Base-by-base conservation (phyloP, 2,888 invertebrate genomes). In the Hymenopus coronatus region DNA sequence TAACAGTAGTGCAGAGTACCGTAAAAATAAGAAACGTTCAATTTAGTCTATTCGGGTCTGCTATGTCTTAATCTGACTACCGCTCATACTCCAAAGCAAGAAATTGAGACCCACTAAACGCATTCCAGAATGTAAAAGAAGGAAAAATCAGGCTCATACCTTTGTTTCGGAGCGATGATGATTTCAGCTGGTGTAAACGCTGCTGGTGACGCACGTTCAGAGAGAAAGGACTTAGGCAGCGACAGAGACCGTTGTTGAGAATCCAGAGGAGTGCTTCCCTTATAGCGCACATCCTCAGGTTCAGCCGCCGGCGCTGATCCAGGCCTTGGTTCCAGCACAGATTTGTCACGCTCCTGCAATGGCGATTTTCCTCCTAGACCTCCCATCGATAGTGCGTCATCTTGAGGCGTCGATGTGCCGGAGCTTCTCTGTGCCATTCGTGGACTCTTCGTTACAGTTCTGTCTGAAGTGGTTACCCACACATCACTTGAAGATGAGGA, bases 401-500 rank as follows among this genome's bases (percentile, higher is more conserved):
- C 94, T 91, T 94, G 92, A 1, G 94, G 94, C 6, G 94, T 94
- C 28, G 94, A 94, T 0, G 93, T 94, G 0, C 94, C 94, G 82
- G 94, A 94, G 90, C 94, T 93, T 91, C 94, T 94, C 0, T 92
- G 93, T 90, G 94, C 94, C 89, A 82, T 87, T 54, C 93, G 93
- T 54, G 94, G 93, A 91, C 93, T 93, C 90, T 94, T 94, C 28
- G 93, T 93, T 27, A 93, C 92, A 4, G 94, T 94, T n/a, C 94
- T 92, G 91, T 94, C 94, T 14, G 94, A 94, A 4, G 94, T 94
- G 25, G 94, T 94, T 89, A 94, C 92, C 94, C 94, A 94, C 87
- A 94, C 93, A 89, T 95, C 94, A 91, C 94, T 94, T 90, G 94
- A 94, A 28, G 94, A 94, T 1, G 94, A 94, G 0, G 94, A 94